Evolutionary conservation across 2,888 invertebrate species (phyloP), one percentile per base, ranked within the genome.

Genomic region (Microchrysa polita): DNA sequence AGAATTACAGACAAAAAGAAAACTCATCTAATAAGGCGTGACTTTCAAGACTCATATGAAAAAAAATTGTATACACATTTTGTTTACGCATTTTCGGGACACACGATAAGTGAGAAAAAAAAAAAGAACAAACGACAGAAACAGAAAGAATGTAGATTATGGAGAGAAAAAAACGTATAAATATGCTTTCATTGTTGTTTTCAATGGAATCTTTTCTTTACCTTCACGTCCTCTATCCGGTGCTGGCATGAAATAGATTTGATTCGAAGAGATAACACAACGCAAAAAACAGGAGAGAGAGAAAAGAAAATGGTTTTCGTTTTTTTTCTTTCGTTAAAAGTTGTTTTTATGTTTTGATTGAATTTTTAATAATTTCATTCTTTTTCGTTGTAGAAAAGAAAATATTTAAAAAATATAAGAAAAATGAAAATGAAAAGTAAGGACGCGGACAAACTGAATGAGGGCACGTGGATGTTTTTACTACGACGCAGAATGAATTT

Each of bases 201-300:
- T n/a, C n/a, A n/a, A n/a, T n/a, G n/a, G 27, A 40, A 67, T 76
- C 75, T 55, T 73, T 74, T 79, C 78, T 80, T 79, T 88, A 87
- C 87, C 87, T 88, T 88, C 87, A 84, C 87, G 87, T 85, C 87
- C 87, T 83, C 87, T 87, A 86, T 87, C 88, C 85, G 88, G 87
- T 86, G 87, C 87, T 87, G 86, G 86, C 87, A 87, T 87, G 86
- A 85, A 86, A 87, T 74, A 53, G 72, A 61, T 75, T 63, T 48
- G 52, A 42, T 65, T 40, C 44, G 59, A 61, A 61, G 23, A 61
- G 34, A 65, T 42, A 34, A 73, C 42, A 34, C 10, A 61, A 53
- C 48, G 22, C 40, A 73, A 73, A 73, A 73, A 27, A 40, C 65
- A 23, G 42, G 5, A 60, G 60, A 27, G 23, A 34, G 27, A 34